These are phyloP conservation scores for Quadroppia sp. DNA, from an alignment of 2,888 invertebrate species.

Conservation along the genomic window DNA sequence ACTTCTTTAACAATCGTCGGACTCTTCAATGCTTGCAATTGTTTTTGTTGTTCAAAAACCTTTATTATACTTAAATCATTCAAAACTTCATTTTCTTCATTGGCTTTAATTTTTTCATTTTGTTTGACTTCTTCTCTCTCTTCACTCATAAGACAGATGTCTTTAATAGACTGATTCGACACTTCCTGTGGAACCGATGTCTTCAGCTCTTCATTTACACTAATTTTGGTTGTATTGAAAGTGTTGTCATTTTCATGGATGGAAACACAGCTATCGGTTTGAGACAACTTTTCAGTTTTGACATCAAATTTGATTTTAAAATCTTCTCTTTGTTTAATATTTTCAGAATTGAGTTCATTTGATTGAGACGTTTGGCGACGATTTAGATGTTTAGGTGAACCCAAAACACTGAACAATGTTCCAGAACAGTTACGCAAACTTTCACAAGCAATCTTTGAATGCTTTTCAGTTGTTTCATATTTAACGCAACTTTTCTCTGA, in stretches of 20 bases:
- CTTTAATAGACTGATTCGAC: neutral
- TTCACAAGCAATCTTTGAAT: neutral
- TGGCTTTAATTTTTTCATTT: neutral
- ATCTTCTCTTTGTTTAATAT: neutral
- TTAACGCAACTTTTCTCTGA: neutral
- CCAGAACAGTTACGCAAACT: neutral
- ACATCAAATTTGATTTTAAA: neutral
- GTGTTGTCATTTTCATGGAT: neutral
- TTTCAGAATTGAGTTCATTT: neutral
- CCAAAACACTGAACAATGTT: conserved; percentile 15
- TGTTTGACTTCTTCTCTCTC: neutral
- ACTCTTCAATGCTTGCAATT: conserved; percentile 36
- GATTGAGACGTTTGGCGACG: neutral
- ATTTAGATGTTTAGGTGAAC: conserved; percentile 5
- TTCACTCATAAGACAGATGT: conserved; percentile 7
- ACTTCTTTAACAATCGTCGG: conserved; percentile 38
- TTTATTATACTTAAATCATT: neutral
- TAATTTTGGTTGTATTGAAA: neutral
- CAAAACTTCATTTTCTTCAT: neutral
- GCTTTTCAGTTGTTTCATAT: neutral
- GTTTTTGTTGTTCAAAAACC: conserved; percentile 3
- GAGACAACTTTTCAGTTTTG: neutral
- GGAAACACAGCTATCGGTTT: neutral
- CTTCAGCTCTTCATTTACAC: neutral
- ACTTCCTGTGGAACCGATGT: conserved; percentile 8